Percentiles rank a stretch among this genome's conserved stretches.
These are phyloP conservation scores for Homalodisca vitripennis DNA, from an alignment of 1,140 invertebrate genomes.

Conservation along the genomic window DNA sequence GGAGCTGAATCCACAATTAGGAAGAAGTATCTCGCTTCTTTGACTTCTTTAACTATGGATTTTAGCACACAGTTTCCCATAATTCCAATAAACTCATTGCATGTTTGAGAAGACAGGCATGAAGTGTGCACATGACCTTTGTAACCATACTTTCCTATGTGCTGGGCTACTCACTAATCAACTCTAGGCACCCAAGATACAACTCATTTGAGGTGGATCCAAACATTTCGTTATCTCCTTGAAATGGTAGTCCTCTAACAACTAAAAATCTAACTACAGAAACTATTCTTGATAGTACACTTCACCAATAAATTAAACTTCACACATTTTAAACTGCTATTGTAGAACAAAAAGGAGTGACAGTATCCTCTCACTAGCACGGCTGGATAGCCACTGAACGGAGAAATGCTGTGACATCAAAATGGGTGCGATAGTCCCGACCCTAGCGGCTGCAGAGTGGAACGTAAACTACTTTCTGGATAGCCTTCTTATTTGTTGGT, in stretches of 20 bases:
- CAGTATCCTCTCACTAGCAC: too few relatives aligned
- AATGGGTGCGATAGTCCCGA: too few relatives aligned
- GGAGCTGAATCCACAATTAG: constrained; percentile 42
- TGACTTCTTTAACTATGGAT: constrained; percentile 35
- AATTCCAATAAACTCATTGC: constrained; percentile 35
- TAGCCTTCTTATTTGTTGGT: neutral
- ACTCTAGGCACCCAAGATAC: constrained; percentile 6
- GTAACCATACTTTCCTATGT: constrained; percentile 35
- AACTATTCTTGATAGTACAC: constrained; percentile 32
- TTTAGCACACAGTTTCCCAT: constrained; percentile 33
- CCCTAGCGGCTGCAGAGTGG: too few relatives aligned
- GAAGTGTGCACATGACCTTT: constrained; percentile 32
- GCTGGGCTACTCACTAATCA: constrained; percentile 34
- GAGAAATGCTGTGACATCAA: too few relatives aligned
- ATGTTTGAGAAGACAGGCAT: constrained; percentile 36
- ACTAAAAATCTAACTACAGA: constrained; percentile 34
- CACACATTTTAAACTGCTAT: constrained; percentile 18
- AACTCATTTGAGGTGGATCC: constrained; percentile 32
- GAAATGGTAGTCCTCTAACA: constrained; percentile 34
- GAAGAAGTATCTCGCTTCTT: constrained; percentile 41
- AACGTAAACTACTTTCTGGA: too few relatives aligned
- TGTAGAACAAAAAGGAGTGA: neutral
- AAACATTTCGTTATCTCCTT: constrained; percentile 30
- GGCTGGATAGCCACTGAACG: too few relatives aligned
- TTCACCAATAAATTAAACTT: constrained; percentile 24